Evolutionary conservation across 2,888 invertebrate genomes (phyloP), one percentile per base, ranked within the genome.

Genomic region (Drosophila macrospina): DNA sequence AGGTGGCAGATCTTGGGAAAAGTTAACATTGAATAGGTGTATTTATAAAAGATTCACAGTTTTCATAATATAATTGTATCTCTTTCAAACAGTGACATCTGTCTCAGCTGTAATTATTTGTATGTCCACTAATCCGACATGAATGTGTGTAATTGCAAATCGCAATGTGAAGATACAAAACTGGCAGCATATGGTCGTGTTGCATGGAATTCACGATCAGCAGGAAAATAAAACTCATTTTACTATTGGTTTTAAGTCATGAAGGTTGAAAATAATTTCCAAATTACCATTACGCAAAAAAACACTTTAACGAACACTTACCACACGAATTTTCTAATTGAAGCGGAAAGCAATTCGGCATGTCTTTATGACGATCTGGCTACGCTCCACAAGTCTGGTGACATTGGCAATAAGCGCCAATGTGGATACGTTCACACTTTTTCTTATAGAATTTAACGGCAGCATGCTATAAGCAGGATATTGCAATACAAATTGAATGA

Each of bases 1-100:
- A 66, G 44, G 34, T 71, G 55, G 42, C 56, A 50, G 56, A 41
- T 74, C 42, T 55, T 62, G 51, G 52, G 39, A 64, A 71, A 51
- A 30, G 45, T 34, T 7, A 55, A 54, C 30, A 28, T 50, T 50
- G 32, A 51, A 28, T 50, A 47, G 47, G 36, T 36, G 28, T 24
- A 30, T 39, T 45, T 26, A 11, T 34, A 15, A 15, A 4, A 20
- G 13, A 42, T 32, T 6, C 41, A 13, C 20, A 55, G 11, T 36
- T 44, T 34, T 26, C 26, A 45, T 44, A 11, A 47, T 20, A 37
- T 36, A 28, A 57, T 36, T 26, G 26, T 11, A 37, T 45, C 44
- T 34, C 34, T 28, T 2, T 45, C 8, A 44, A 32, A 13, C 42
- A 55, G 34, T 55, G 54, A 44, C 54, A 55, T 55, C 24, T 26